phyloP scores from a whole-genome alignment of 1,140 invertebrate genomes.

The Antheraea mylitta region DNA sequence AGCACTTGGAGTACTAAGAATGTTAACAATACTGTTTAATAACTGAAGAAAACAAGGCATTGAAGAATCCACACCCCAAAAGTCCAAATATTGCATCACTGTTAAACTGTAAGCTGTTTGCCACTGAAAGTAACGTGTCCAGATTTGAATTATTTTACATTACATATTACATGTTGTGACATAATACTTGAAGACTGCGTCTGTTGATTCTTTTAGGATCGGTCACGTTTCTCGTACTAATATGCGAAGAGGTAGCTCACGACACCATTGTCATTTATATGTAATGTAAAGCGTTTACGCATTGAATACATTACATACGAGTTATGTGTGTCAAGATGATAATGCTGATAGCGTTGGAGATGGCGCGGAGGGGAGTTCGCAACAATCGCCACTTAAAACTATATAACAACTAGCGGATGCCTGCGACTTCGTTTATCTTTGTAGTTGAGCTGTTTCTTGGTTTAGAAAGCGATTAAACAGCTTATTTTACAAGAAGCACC shows the following conservation, averaged over 20 bases:
- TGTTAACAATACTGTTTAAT: too few relatives aligned
- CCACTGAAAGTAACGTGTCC: neutral
- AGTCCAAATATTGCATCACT: too few relatives aligned
- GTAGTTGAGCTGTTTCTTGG: too few relatives aligned
- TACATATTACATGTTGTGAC: slow-evolving; percentile 10
- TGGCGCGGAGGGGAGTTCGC: neutral
- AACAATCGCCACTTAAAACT: neutral
- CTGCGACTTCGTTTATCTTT: too few relatives aligned
- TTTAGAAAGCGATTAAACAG: too few relatives aligned
- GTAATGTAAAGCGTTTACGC: slow-evolving; percentile 6
- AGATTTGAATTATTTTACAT: neutral
- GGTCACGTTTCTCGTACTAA: slow-evolving; percentile 20
- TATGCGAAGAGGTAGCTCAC: slow-evolving; percentile 21
- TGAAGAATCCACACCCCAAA: too few relatives aligned
- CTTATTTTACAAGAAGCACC: too few relatives aligned
- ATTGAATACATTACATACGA: slow-evolving; percentile 5
- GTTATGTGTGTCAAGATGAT: slow-evolving; percentile 19
- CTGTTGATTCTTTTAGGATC: slow-evolving; percentile 4
- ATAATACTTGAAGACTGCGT: slow-evolving; percentile 15
- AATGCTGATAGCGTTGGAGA: slow-evolving; percentile 13
- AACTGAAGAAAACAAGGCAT: too few relatives aligned
- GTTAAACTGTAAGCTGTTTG: too few relatives aligned
- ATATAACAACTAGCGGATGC: neutral
- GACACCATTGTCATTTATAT: slow-evolving; percentile 15
- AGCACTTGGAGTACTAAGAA: too few relatives aligned